These are phyloP conservation scores for Hapalemur alaotrensis DNA, from an alignment of 2,797 vertebrate species.

Conservation along the genomic window DNA sequence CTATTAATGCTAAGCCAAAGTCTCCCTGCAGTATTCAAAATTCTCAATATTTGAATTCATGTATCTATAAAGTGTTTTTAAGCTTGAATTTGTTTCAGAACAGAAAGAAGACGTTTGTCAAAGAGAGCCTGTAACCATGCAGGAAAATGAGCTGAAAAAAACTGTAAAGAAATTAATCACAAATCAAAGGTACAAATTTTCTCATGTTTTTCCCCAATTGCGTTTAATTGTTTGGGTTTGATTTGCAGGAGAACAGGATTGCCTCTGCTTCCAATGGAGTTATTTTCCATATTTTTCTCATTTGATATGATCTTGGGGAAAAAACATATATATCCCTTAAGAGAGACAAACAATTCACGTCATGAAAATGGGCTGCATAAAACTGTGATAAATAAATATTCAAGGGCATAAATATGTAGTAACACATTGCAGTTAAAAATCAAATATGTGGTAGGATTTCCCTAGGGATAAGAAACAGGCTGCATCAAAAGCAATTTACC, in stretches of 20 bases:
- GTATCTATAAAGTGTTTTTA: slow-evolving; percentile 34
- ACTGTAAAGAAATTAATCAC: slow-evolving; percentile 56
- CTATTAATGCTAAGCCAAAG: background rate
- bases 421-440: slow-evolving; percentile 79
- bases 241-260: slow-evolving; percentile 53
- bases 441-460: slow-evolving; percentile 73
- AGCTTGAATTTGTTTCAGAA: slow-evolving; percentile 44
- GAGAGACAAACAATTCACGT: slow-evolving; percentile 79
- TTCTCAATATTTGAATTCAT: slow-evolving; percentile 28
- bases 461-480: slow-evolving; percentile 53
- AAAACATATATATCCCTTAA: slow-evolving; percentile 75
- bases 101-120: slow-evolving; percentile 37
- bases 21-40: background rate
- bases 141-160: background rate
- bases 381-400: slow-evolving; percentile 79
- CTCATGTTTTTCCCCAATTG: background rate
- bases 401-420: slow-evolving; percentile 76
- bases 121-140: background rate
- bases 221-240: slow-evolving; percentile 76
- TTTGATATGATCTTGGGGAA: slow-evolving; percentile 74
- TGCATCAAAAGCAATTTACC: slow-evolving; percentile 76
- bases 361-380: slow-evolving; percentile 81
- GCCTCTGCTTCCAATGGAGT: slow-evolving; percentile 60
- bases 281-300: slow-evolving; percentile 79
- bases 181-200: slow-evolving; percentile 30